A percentile compares a stretch with the other conserved stretches of the same genome.
These are phyloP conservation scores for Petrophora chlorosata DNA, from an alignment of 2,888 invertebrate genomes.

Conservation along the genomic window DNA sequence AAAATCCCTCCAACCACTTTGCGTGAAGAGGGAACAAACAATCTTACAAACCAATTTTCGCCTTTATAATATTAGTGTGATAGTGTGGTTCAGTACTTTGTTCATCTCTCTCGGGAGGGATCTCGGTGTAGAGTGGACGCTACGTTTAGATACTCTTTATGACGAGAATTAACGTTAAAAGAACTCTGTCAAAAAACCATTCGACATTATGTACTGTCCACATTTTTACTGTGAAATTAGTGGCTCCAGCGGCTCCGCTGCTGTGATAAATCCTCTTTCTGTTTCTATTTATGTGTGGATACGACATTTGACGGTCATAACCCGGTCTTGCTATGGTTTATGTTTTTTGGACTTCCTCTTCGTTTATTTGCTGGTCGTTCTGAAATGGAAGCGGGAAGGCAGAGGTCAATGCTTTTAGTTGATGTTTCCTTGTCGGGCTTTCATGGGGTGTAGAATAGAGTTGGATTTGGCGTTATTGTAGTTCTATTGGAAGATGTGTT, in stretches of 20 bases:
- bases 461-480: too few species aligned
- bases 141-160: too few species aligned
- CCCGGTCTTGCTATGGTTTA: slow-evolving; percentile 11
- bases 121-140: too few species aligned
- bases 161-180: too few species aligned
- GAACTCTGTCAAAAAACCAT: not conserved
- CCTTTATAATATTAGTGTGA: too few species aligned
- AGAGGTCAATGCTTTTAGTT: slow-evolving; percentile 12
- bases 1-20: too few species aligned
- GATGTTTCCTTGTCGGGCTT: not conserved
- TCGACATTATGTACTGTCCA: not conserved
- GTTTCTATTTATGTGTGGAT: slow-evolving; percentile 34
- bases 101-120: too few species aligned
- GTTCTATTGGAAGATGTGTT: too few species aligned
- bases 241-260: slow-evolving; percentile 3
- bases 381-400: slow-evolving; percentile 9
- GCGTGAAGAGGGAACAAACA: too few species aligned
- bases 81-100: too few species aligned
- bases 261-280: slow-evolving; percentile 36
- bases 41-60: too few species aligned
- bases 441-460: too few species aligned
- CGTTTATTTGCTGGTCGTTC: slow-evolving; percentile 6
- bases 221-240: slow-evolving; percentile 1
- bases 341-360: not conserved
- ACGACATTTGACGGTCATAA: slow-evolving; percentile 22